Evolutionary conservation across 1,140 invertebrate species (phyloP), one percentile per base, ranked within the genome.

Genomic region (Gryon sp.): DNA sequence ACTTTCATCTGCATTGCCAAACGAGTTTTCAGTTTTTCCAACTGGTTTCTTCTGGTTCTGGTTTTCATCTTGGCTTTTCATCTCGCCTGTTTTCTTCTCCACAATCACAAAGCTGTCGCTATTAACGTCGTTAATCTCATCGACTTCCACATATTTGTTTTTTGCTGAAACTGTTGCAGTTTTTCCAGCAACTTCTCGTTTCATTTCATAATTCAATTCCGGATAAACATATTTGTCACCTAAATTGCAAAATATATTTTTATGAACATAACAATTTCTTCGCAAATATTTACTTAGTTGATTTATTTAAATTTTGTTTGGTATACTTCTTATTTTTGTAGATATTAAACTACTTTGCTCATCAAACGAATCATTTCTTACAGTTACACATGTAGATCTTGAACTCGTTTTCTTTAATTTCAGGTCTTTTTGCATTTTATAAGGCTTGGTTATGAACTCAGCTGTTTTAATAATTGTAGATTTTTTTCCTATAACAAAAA

Each of bases 401-500:
- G 86, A 87, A 65, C 72, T 76, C 0, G 62, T 74, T 24, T 26
- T 79, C 8, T 66, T 80, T 19, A 86, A 14, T 18, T 79, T 82
- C n/a, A n/a, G n/a, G 1, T 45, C 65, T 45, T 80, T 72, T 36
- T 80, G 74, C 46, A 76, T 50, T 40, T 81, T n/a, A n/a, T n/a
- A n/a, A n/a, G n/a, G n/a, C n/a, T n/a, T n/a, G n/a, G n/a, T n/a
- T n/a, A n/a, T n/a, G n/a, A n/a, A n/a, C 9, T 46, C n/a, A 41
- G n/a, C n/a, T n/a, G n/a, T 46, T 57, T 34, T 73, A 15, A 40
- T 73, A 4, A 34, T 41, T 5, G 16, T 8, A 3, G 68, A 63
- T 19, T 8, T 53, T 55, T 72, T 72, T 12, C 18, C 60, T 65
- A 16, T 0, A 34, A 59, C 45, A 41, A 16, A 22, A 36, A 16